phyloP scores from a whole-genome alignment of 2,797 vertebrate genomes.

The Streptopelia turtur region DNA sequence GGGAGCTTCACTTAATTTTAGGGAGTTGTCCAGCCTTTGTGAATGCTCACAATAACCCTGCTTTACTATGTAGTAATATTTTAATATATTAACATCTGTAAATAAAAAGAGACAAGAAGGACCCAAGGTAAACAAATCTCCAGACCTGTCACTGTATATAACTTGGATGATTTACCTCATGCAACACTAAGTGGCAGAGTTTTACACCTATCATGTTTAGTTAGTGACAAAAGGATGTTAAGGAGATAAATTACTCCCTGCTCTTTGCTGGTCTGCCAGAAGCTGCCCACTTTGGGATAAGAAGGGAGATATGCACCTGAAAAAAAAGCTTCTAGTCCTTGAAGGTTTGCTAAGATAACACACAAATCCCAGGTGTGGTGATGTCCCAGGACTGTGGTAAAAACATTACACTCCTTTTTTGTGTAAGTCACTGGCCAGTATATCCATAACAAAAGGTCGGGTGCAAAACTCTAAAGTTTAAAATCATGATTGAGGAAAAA shows the following conservation, averaged over 20 bases:
- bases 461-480: background rate
- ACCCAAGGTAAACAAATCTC: background rate
- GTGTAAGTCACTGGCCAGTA: background rate
- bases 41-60: background rate
- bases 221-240: background rate
- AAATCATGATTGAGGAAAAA: background rate
- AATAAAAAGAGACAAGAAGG: background rate
- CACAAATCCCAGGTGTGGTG: background rate
- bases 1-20: background rate
- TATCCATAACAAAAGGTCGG: background rate
- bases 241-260: background rate
- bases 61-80: background rate
- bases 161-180: background rate
- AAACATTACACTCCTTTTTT: background rate
- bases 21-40: background rate
- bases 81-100: background rate
- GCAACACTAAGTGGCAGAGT: background rate
- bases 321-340: background rate
- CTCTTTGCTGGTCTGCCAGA: background rate
- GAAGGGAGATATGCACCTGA: background rate
- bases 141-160: background rate
- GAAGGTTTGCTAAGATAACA: background rate
- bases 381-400: background rate
- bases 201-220: background rate
- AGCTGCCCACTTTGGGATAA: accelerated